Evolutionary conservation across 1,140 invertebrate genomes (phyloP).

Genomic region (Pseudobourletiella spinata): DNA sequence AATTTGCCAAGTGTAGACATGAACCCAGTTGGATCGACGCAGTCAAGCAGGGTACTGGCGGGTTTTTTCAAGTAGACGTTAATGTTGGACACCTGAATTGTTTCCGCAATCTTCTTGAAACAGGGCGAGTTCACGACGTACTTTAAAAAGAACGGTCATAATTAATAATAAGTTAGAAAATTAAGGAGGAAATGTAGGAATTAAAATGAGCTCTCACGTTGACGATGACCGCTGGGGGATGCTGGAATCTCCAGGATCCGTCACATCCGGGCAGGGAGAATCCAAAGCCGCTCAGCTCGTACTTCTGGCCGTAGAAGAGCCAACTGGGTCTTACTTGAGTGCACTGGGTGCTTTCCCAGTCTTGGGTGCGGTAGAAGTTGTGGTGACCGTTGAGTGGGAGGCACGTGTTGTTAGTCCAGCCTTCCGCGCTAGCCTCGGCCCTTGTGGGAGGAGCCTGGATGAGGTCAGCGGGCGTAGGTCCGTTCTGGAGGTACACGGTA

Average conservation of each 20-base stretch:
- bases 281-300: slow-evolving; percentile 16
- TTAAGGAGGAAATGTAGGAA: background rate
- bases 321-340: slow-evolving; percentile 11
- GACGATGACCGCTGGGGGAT: background rate
- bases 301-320: slow-evolving; percentile 18
- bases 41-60: background rate
- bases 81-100: background rate
- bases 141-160: background rate
- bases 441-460: background rate
- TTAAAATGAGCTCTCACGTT: background rate
- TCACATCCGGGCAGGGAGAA: slow-evolving; percentile 6
- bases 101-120: background rate
- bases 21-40: too few relatives aligned
- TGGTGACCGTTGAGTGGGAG: slow-evolving; percentile 21
- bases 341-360: slow-evolving; percentile 9
- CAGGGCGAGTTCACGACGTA: background rate
- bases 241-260: background rate
- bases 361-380: slow-evolving; percentile 22
- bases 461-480: slow-evolving; percentile 3
- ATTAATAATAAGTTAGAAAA: background rate
- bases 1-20: too few relatives aligned
- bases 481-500: slow-evolving; percentile 20
- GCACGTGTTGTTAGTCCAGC: slow-evolving; percentile 17
- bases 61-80: background rate
- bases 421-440: slow-evolving; percentile 1